Percentiles rank a stretch among this genome's conserved stretches.
phyloP scores from a whole-genome alignment of 2,797 vertebrate genomes.

The Acrossocheilus wenchowensis region DNA sequence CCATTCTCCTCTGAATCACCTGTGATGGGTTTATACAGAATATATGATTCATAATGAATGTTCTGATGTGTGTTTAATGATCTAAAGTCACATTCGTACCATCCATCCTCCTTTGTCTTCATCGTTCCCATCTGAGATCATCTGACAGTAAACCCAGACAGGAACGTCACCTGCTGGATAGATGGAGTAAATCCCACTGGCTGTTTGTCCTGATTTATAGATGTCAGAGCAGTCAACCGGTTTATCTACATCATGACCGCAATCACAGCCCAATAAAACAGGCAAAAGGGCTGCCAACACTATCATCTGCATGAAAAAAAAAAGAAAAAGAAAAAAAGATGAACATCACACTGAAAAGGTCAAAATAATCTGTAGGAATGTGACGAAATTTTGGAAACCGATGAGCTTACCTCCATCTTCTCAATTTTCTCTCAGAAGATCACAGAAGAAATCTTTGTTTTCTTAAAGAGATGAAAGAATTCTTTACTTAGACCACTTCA shows the following conservation, averaged over 20 bases:
- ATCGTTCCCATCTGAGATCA: neutral
- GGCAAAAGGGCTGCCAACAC: neutral
- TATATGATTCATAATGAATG: neutral
- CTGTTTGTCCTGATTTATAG: neutral
- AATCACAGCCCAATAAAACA: neutral
- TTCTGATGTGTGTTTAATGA: neutral
- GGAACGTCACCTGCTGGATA: neutral
- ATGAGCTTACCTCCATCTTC: neutral
- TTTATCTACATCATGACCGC: neutral
- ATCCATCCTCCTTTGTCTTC: neutral
- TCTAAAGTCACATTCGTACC: neutral
- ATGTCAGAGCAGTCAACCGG: neutral
- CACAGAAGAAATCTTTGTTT: neutral
- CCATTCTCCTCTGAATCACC: too few relatives aligned
- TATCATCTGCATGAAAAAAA: neutral
- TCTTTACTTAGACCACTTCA: neutral
- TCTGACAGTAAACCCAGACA: neutral
- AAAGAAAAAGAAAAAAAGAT: too few relatives aligned
- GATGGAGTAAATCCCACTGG: neutral
- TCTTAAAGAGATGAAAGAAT: neutral
- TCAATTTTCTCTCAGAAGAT: neutral
- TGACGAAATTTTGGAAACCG: accelerated
- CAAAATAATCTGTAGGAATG: neutral
- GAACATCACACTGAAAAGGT: neutral
- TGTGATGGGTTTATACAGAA: neutral